Percentiles rank a stretch among this genome's conserved stretches.
Evolutionary conservation across 2,888 invertebrate species (phyloP).

Genomic region (Spodoptera picta): DNA sequence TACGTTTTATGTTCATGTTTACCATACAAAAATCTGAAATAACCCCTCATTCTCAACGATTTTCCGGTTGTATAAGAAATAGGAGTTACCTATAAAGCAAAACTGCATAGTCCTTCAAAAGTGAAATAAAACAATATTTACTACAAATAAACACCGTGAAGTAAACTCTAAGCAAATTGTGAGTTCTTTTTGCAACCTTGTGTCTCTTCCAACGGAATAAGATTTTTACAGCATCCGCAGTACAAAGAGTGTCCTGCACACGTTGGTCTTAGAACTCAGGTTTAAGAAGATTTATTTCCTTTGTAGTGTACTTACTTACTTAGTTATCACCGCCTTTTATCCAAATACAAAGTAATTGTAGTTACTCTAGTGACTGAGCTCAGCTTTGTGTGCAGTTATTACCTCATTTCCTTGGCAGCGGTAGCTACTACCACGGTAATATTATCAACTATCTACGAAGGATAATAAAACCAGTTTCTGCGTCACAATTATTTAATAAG

Average conservation of each 20-base stretch:
- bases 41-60: slow-evolving; percentile 15
- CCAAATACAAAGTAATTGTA: slow-evolving; percentile 31
- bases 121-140: slow-evolving; percentile 19
- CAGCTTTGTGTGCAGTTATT: slow-evolving; percentile 42
- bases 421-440: too few species aligned
- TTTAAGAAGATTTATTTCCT: slow-evolving; percentile 36
- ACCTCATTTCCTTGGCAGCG: slow-evolving; percentile 31
- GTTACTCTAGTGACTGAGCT: slow-evolving; percentile 33
- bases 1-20: slow-evolving; percentile 1
- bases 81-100: slow-evolving; percentile 13
- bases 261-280: slow-evolving; percentile 41
- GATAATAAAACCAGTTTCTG: slow-evolving; percentile 13
- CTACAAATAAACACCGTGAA: slow-evolving; percentile 13
- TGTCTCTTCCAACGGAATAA: slow-evolving; percentile 33
- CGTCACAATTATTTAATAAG: neutral
- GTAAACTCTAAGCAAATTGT: slow-evolving; percentile 14
- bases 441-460: neutral
- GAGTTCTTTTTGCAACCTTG: slow-evolving; percentile 10
- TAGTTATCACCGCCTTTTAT: slow-evolving; percentile 44
- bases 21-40: slow-evolving; percentile 5
- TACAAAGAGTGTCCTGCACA: slow-evolving; percentile 41
- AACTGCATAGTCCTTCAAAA: slow-evolving; percentile 15
- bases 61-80: slow-evolving; percentile 28
- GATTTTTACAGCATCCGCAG: slow-evolving; percentile 20
- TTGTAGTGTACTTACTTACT: slow-evolving; percentile 26